These are phyloP conservation scores for Neopelma chrysocephalum DNA, from an alignment of 2,797 vertebrate species.

Conservation along the genomic window DNA sequence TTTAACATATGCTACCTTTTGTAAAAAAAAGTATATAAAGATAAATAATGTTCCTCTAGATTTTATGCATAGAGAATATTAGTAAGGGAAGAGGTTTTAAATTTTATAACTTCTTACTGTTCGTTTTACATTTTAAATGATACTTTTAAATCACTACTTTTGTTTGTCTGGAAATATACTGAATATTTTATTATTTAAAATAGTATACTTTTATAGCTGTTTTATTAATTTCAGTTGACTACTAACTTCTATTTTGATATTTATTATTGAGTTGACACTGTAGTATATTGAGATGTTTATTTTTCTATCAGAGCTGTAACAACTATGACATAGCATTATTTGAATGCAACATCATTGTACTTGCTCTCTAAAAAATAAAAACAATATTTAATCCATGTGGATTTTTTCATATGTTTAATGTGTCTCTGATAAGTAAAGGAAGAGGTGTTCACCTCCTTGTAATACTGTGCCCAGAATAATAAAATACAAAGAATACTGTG, in stretches of 20 bases:
- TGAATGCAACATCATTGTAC: constrained; percentile 75
- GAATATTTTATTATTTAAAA: constrained; percentile 66
- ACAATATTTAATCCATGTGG: constrained; percentile 59
- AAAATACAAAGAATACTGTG: not conserved
- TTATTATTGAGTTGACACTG: constrained; percentile 83
- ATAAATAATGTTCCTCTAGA: constrained; percentile 61
- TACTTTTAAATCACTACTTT: constrained; percentile 66
- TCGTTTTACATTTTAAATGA: constrained; percentile 63
- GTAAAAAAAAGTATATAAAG: constrained; percentile 53
- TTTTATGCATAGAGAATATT: constrained; percentile 65
- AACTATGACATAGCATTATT: constrained; percentile 76
- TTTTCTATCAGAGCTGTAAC: constrained; percentile 82
- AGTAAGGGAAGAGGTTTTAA: constrained; percentile 61
- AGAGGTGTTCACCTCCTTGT: not conserved
- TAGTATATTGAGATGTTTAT: constrained; percentile 82
- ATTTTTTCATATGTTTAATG: constrained; percentile 66
- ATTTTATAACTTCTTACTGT: constrained; percentile 51
- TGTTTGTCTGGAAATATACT: constrained; percentile 60
- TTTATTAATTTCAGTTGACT: constrained; percentile 74
- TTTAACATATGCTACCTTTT: constrained; percentile 67
- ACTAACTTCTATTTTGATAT: constrained; percentile 81
- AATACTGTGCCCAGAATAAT: not conserved
- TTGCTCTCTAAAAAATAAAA: constrained; percentile 72
- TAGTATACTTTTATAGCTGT: constrained; percentile 69
- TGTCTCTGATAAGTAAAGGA: not conserved